phyloP scores from a whole-genome alignment of 2,797 vertebrate genomes.

The Australoheros facetus region DNA sequence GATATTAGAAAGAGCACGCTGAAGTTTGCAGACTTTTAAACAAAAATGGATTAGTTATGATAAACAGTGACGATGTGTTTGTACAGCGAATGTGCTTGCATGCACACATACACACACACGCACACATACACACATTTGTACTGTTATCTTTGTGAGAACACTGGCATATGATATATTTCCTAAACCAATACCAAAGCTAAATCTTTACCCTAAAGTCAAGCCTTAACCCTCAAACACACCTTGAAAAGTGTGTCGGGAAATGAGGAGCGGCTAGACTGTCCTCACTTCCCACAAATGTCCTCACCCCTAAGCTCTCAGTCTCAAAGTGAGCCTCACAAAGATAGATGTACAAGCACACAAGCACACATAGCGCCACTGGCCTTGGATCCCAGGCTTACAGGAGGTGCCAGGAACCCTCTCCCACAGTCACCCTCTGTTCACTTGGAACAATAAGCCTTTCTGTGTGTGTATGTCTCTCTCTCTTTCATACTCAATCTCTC shows the following conservation, averaged over 20 bases:
- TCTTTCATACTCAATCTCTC: slow-evolving; percentile 33
- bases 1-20: background rate
- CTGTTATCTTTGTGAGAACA: background rate
- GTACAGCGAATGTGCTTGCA: background rate
- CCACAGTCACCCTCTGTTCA: slow-evolving; percentile 80
- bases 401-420: slow-evolving; percentile 78
- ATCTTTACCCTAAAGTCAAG: background rate
- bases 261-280: background rate
- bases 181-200: background rate
- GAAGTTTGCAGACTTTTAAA: background rate
- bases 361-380: slow-evolving; percentile 49
- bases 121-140: background rate
- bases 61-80: background rate
- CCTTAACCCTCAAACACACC: background rate
- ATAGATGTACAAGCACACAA: slow-evolving; percentile 22
- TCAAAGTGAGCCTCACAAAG: slow-evolving; percentile 14
- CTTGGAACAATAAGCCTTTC: slow-evolving; percentile 76
- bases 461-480: slow-evolving; percentile 41
- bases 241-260: background rate
- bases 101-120: slow-evolving; percentile 2
- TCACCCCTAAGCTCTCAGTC: background rate
- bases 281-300: background rate
- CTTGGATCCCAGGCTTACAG: slow-evolving; percentile 67
- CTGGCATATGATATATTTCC: background rate
- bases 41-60: background rate